Conservation (phyloP, 2,113 vertebrate species). For the Spermophilus dauricus region DNA sequence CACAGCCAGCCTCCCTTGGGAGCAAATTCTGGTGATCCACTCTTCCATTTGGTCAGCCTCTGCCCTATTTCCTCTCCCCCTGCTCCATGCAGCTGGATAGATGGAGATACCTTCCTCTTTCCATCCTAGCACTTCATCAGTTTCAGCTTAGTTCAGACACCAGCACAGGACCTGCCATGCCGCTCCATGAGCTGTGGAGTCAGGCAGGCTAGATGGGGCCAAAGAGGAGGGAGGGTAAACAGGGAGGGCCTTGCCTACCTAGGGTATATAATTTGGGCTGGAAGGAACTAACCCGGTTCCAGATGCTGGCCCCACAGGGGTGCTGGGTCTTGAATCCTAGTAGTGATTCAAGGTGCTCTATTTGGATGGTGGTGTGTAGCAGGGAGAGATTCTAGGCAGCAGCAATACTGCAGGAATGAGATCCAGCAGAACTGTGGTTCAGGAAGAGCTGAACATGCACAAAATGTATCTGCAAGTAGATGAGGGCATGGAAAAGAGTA, state of each 20-base stretch:
- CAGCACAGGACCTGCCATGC: not conserved
- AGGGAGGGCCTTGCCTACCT: not conserved
- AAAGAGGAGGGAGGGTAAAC: not conserved
- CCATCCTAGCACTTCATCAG: not conserved
- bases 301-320: not conserved
- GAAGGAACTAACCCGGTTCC: not conserved
- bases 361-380: not conserved
- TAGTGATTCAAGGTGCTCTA: not conserved
- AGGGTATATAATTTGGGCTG: not conserved
- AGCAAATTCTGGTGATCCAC: slow-evolving; percentile 9
- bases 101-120: not conserved
- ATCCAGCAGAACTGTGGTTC: not conserved
- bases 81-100: not conserved
- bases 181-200: not conserved
- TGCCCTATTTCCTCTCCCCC: not conserved
- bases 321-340: not conserved
- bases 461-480: not conserved
- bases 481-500: not conserved
- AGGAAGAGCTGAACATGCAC: not conserved
- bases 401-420: not conserved
- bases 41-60: slow-evolving; percentile 24
- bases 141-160: not conserved
- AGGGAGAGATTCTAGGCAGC: not conserved
- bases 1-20: not conserved
- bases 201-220: not conserved